Evolutionary conservation across 2,113 vertebrate species (phyloP).

Genomic region (Xiphophorus couchianus): DNA sequence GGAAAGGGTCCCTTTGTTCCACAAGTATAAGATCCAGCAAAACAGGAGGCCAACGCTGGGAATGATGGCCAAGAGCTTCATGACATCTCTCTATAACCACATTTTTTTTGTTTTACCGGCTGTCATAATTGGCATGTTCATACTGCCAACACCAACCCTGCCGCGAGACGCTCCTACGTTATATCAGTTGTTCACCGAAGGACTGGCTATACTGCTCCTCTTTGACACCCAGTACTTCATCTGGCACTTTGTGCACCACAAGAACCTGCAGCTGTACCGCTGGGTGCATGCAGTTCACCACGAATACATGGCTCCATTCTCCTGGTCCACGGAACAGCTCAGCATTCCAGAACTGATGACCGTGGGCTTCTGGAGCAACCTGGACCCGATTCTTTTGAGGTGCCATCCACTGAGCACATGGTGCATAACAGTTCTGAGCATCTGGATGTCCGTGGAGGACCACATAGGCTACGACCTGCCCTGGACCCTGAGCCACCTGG

Average conservation of each 20-base stretch:
- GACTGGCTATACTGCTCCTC: conserved; percentile 70
- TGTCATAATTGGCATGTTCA: conserved; percentile 49
- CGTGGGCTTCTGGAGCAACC: conserved; percentile 76
- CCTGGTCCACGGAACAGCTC: conserved; percentile 74
- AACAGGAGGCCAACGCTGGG: conserved; percentile 56
- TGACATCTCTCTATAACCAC: conserved; percentile 68
- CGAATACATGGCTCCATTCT: conserved; percentile 71
- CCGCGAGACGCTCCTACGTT: conserved; percentile 65
- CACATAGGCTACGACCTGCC: conserved; percentile 80
- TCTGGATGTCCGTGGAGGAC: conserved; percentile 80
- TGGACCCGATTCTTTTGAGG: conserved; percentile 67
- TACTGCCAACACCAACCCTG: conserved; percentile 56
- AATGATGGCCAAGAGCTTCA: conserved; percentile 70
- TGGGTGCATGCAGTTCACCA: conserved; percentile 78
- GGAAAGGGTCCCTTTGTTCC: conserved; percentile 54
- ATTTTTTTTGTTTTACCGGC: conserved; percentile 73
- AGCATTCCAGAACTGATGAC: conserved; percentile 75
- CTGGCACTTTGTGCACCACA: conserved; percentile 79
- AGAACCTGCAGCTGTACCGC: conserved; percentile 68
- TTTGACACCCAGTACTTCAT: conserved; percentile 80
- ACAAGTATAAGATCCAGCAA: conserved; percentile 77
- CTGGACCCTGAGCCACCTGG: conserved; percentile 67
- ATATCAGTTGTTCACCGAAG: conserved; percentile 56
- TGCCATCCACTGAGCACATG: conserved; percentile 73
- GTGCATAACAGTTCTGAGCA: conserved; percentile 66